These are phyloP conservation scores for Luffia ferchaultella DNA, from an alignment of 2,888 invertebrate species.

Conservation along the genomic window DNA sequence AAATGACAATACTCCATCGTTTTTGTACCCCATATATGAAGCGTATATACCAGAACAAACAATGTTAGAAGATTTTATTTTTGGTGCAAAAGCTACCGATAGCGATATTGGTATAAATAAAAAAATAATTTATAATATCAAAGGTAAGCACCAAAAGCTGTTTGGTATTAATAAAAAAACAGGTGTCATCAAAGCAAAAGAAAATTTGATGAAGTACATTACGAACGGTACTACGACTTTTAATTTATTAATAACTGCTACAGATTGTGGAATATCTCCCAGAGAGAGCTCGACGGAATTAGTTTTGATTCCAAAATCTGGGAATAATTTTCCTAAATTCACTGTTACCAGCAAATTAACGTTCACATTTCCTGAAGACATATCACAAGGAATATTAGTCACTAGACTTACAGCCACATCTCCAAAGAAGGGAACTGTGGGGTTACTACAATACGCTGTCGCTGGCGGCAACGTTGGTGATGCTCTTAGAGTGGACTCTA, in stretches of 20 bases:
- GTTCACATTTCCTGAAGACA: conserved; percentile 83
- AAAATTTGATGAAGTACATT: conserved; percentile 67
- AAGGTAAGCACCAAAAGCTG: conserved; percentile 78
- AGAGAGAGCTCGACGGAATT: conserved; percentile 79
- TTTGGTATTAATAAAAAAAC: conserved; percentile 83
- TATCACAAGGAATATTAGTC: conserved; percentile 77
- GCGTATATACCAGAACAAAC: conserved; percentile 86
- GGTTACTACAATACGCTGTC: conserved; percentile 79
- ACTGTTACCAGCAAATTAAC: conserved; percentile 73
- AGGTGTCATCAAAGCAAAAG: conserved; percentile 85
- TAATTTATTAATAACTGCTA: conserved; percentile 79
- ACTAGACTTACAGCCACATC: conserved; percentile 81
- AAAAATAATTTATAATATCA: conserved; percentile 79
- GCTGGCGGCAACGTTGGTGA: conserved; percentile 95
- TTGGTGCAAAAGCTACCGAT: conserved; percentile 89
- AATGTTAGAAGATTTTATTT: conserved; percentile 83
- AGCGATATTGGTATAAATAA: conserved; percentile 84
- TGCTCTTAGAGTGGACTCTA: conserved; percentile 81
- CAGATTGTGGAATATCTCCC: conserved; percentile 78
- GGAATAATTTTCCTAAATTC: conserved; percentile 83
- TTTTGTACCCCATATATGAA: conserved; percentile 77
- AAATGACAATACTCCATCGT: conserved; percentile 86
- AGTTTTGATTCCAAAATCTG: conserved; percentile 78
- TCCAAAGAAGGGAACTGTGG: conserved; percentile 77
- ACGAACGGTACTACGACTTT: conserved; percentile 68